A percentile compares a stretch with the other conserved stretches of the same genome.
Conservation (phyloP, 2,888 invertebrate species). For the Napeogenes sylphis region DNA sequence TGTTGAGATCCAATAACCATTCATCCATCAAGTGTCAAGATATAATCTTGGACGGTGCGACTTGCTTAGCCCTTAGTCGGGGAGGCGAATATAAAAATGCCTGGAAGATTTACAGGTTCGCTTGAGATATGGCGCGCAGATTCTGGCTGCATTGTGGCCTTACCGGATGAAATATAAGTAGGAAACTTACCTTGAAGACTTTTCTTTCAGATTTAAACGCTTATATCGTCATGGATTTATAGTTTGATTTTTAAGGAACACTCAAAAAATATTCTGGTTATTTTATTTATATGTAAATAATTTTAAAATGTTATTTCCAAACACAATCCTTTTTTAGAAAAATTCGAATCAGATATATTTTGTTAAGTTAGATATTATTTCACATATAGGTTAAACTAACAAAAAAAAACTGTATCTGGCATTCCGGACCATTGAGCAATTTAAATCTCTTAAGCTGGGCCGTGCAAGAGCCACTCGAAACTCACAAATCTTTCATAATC, state of each 20-base stretch:
- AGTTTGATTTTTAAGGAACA: too few relatives aligned
- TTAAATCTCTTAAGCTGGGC: constrained; percentile 77
- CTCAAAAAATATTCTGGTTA: too few relatives aligned
- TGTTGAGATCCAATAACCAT: constrained; percentile 86
- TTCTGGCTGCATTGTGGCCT: constrained; percentile 61
- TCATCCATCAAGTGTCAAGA: constrained; percentile 88
- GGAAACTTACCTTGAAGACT: constrained; percentile 26
- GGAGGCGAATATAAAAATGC: constrained; percentile 74
- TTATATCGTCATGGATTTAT: not conserved
- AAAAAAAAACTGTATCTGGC: constrained; percentile 74
- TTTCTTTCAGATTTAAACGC: constrained; percentile 10
- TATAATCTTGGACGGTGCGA: constrained; percentile 79
- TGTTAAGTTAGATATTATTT: constrained; percentile 43
- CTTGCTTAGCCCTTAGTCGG: constrained; percentile 70
- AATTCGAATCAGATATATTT: too few relatives aligned
- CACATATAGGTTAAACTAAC: constrained; percentile 49
- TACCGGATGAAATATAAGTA: constrained; percentile 35
- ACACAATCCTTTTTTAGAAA: too few relatives aligned
- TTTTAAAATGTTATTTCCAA: too few relatives aligned
- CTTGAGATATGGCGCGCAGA: constrained; percentile 65
- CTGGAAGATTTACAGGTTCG: constrained; percentile 74
- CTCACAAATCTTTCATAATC: constrained; percentile 79
- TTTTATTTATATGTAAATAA: too few relatives aligned
- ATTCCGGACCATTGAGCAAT: constrained; percentile 74
- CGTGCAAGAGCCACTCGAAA: constrained; percentile 64